Conservation (phyloP, 1,140 invertebrate species). For the Glossosoma conforme region DNA sequence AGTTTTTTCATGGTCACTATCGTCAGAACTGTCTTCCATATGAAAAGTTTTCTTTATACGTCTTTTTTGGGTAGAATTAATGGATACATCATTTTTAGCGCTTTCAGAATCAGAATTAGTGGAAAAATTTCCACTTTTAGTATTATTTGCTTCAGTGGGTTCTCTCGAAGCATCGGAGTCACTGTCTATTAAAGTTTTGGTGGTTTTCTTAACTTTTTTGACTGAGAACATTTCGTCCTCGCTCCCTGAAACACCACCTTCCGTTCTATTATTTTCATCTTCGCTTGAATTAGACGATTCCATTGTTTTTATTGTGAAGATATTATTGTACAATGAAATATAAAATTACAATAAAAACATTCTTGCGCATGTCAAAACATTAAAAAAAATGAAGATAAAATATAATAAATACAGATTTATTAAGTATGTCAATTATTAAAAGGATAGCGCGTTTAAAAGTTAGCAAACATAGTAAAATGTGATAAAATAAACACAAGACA, state of each 20-base stretch:
- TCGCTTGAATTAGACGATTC: too few species aligned
- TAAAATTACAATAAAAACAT: too few species aligned
- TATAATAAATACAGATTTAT: too few species aligned
- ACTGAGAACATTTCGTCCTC: conserved; percentile 16
- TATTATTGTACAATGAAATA: too few species aligned
- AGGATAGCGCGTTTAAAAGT: too few species aligned
- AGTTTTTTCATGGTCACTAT: conserved; percentile 1
- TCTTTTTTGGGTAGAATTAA: not conserved
- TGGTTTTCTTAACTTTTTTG: conserved; percentile 14
- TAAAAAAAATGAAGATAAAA: too few species aligned
- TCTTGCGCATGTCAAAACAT: too few species aligned
- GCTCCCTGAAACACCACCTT: conserved; percentile 8
- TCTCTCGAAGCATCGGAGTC: conserved; percentile 7
- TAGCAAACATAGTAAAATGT: too few species aligned
- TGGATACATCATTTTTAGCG: not conserved
- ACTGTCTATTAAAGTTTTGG: conserved; percentile 11
- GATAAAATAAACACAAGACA: too few species aligned
- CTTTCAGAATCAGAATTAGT: not conserved
- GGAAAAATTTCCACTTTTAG: not conserved
- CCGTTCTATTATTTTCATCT: not conserved
- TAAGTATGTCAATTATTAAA: too few species aligned
- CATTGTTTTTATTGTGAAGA: too few species aligned
- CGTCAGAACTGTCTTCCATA: not conserved
- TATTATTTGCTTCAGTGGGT: not conserved
- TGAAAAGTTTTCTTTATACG: conserved; percentile 4